Evolutionary conservation across 2,797 vertebrate species (phyloP), one percentile per base, ranked within the genome.

Genomic region (Eleutherodactylus coqui): DNA sequence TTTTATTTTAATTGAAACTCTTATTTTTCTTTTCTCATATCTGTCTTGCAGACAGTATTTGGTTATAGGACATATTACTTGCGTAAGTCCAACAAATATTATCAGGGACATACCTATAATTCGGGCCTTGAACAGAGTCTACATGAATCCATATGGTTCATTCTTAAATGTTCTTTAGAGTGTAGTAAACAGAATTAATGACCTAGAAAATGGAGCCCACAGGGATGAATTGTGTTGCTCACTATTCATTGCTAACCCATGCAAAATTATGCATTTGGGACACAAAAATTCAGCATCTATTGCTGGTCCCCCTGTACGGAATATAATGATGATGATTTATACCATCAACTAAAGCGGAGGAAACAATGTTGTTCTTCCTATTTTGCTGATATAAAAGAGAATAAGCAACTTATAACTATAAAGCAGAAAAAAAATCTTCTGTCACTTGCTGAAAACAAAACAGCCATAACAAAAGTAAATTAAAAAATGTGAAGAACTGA

Each of bases 111-210:
- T 34, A 80, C 29, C 62, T 32, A 80, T 80, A 34, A 32, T 67
- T 64, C 32, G 38, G 45, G n/a, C 67, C 38, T 9, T 36, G 60
- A 69, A 81, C 8, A 27, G 41, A 51, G 11, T 51, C 60, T 81
- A 34, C 62, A 69, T 75, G 21, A 81, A 81, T 81, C 60, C 45
- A 32, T 67, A 81, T 81, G 62, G 62, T 32, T n/a, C 21, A 51
- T 3, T 51, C 62, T 81, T 49, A 81, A 81, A 81, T n/a, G 60
- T 69, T 81, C 79, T 67, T 51, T 73, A 49, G 34, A 82, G 38
- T 43, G 80, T 49, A 73, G 34, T 82, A 73, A 82, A 82, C 49
- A 82, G 80, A 82, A 82, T 72, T 82, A 82, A 82, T 82, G 67
- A 55, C 80, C 70, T 82, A 70, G 80, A 73, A 82, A 82, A 72